These are phyloP conservation scores for Perognathus longimembris DNA, from an alignment of 2,113 vertebrate species.

Conservation along the genomic window DNA sequence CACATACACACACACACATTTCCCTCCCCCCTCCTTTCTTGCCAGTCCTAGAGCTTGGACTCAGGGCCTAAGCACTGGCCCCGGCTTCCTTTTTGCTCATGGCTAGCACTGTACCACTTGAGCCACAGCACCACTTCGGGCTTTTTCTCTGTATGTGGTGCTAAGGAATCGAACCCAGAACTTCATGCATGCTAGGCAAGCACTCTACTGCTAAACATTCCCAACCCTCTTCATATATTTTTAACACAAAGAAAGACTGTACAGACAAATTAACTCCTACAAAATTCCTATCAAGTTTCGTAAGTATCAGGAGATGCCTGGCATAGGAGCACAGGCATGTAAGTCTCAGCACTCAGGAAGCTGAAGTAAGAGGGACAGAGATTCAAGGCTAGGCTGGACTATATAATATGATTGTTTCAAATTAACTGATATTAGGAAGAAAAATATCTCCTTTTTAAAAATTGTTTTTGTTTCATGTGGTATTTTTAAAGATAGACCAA, in stretches of 20 bases:
- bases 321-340: background rate
- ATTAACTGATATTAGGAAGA: background rate
- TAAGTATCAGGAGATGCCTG: background rate
- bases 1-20: too few species aligned
- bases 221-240: background rate
- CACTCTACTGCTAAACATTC: too few species aligned
- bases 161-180: too few species aligned
- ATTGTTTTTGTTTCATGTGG: constrained; percentile 5
- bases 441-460: constrained; percentile 28
- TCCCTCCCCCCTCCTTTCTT: too few species aligned
- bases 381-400: background rate
- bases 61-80: too few species aligned
- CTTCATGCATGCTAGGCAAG: too few species aligned
- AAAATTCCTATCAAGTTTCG: constrained; percentile 47
- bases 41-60: too few species aligned
- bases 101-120: too few species aligned
- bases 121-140: too few species aligned
- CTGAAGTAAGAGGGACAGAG: background rate
- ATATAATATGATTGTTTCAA: too few species aligned
- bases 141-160: too few species aligned
- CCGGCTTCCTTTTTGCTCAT: too few species aligned
- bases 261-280: constrained; percentile 44
- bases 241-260: background rate
- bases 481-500: constrained; percentile 23
- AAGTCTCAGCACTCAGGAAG: background rate